Evolutionary conservation across 2,113 vertebrate genomes (phyloP).

Genomic region (Eurypyga helias): DNA sequence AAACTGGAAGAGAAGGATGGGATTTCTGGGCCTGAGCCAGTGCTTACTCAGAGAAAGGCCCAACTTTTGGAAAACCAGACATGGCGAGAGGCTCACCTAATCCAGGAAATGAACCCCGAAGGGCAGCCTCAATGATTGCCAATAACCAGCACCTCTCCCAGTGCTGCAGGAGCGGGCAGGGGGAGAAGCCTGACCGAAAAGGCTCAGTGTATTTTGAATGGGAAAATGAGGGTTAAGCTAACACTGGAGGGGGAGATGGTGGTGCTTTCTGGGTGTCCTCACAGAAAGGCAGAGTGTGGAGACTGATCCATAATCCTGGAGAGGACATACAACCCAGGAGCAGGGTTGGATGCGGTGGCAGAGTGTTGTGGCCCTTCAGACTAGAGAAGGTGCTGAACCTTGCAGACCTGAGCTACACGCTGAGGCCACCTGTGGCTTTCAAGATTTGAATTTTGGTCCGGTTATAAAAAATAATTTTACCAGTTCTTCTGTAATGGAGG

Average conservation of each 20-base stretch:
- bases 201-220: neutral
- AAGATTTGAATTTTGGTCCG: neutral
- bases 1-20: neutral
- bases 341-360: neutral
- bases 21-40: neutral
- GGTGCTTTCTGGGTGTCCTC: neutral
- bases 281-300: neutral
- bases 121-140: neutral
- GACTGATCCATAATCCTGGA: neutral
- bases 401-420: neutral
- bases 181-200: neutral
- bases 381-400: neutral
- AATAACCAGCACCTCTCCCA: neutral
- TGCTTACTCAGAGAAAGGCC: neutral
- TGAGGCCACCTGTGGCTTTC: neutral
- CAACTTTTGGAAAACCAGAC: neutral
- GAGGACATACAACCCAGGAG: neutral
- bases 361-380: neutral
- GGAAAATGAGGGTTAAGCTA: neutral
- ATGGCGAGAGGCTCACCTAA: rapidly evolving
- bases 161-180: neutral
- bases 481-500: neutral
- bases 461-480: neutral
- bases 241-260: neutral
- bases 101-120: neutral